phyloP scores from a whole-genome alignment of 2,888 invertebrate species.

The Cyclophora albipunctata region DNA sequence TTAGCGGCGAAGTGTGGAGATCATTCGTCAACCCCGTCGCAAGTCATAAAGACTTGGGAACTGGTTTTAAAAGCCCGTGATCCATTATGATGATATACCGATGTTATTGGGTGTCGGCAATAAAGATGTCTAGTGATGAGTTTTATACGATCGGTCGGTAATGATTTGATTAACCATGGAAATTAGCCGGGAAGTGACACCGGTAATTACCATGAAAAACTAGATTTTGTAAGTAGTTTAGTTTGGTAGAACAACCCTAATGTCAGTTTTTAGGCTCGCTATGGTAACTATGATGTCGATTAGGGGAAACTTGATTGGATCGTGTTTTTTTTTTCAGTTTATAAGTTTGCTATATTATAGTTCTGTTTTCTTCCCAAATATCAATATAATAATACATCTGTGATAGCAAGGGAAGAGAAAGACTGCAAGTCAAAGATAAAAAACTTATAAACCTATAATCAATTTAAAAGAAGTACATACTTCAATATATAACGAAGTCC shows the following conservation, averaged over 20 bases:
- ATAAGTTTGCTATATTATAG: no score
- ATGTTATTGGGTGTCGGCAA: conserved; percentile 14
- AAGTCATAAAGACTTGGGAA: conserved; percentile 36
- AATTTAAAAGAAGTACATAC: no score
- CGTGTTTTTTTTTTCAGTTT: neutral
- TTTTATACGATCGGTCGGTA: neutral
- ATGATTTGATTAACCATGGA: no score
- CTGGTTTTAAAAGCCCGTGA: conserved; percentile 22
- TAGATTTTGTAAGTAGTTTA: no score
- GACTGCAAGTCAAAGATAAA: no score
- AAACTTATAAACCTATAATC: no score
- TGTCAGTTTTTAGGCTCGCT: no score
- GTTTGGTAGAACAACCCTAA: no score
- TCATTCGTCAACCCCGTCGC: conserved; percentile 27
- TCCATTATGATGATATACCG: conserved; percentile 19
- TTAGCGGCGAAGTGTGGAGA: conserved; percentile 7
- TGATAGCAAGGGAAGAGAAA: no score
- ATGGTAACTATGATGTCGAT: neutral
- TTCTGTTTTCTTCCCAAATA: no score
- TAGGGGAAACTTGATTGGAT: neutral
- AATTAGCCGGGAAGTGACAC: neutral
- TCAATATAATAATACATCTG: no score
- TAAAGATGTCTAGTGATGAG: conserved; percentile 11
- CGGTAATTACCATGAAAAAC: neutral
- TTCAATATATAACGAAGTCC: no score